A percentile compares a stretch with the other conserved stretches of the same genome.
Conservation (phyloP, 2,113 vertebrate genomes). For the Neolamprologus kungweensis region DNA sequence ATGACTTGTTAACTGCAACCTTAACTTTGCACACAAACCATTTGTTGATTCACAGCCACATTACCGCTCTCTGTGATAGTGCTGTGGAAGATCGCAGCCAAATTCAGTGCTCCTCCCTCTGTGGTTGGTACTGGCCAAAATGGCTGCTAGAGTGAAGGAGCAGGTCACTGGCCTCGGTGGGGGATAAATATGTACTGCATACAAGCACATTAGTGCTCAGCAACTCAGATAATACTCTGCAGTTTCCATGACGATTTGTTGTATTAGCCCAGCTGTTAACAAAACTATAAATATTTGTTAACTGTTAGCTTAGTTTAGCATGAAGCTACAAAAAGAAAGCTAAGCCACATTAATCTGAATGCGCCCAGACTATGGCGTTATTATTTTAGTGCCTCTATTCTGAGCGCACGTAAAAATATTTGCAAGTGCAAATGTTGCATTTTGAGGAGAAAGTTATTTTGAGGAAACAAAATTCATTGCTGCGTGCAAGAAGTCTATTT, state of each 20-base stretch:
- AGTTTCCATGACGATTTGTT: not conserved
- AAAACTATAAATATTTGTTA: not conserved
- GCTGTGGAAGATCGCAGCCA: slow-evolving; percentile 20
- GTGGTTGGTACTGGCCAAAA: slow-evolving; percentile 51
- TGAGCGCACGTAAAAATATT: not conserved
- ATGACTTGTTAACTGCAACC: not conserved
- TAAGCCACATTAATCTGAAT: not conserved
- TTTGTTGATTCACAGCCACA: not conserved
- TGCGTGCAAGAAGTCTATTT: not conserved
- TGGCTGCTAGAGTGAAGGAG: slow-evolving; percentile 44
- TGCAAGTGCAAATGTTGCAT: not conserved
- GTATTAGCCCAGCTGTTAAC: not conserved
- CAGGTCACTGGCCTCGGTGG: slow-evolving; percentile 45
- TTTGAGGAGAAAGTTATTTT: not conserved
- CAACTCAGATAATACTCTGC: not conserved
- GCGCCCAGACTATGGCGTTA: not conserved
- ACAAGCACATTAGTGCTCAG: not conserved
- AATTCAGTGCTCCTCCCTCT: slow-evolving; percentile 41
- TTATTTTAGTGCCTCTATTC: not conserved
- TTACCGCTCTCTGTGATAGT: not conserved
- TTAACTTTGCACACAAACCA: not conserved
- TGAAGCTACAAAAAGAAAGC: not conserved
- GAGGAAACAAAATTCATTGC: not conserved
- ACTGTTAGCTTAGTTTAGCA: not conserved
- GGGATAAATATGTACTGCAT: slow-evolving; percentile 40